These are phyloP conservation scores for Mesorhabditis sp. DNA, from an alignment of 2,888 invertebrate genomes.

Conservation along the genomic window DNA sequence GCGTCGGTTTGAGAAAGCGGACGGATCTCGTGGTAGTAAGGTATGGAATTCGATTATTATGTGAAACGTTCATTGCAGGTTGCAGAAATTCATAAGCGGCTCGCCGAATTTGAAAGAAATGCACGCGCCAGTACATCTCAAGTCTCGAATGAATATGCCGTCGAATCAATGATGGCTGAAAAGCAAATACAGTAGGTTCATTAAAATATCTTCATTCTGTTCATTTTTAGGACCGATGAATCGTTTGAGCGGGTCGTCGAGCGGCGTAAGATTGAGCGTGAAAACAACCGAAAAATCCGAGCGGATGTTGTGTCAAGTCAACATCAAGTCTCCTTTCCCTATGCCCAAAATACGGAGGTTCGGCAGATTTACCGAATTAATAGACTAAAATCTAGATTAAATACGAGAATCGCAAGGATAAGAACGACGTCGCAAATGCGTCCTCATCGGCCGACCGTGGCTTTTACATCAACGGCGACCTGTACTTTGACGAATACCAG, in stretches of 20 bases:
- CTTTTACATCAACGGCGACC: conserved; percentile 46
- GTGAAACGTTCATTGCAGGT: conserved; percentile 8
- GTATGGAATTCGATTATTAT: neutral
- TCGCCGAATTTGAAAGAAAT: conserved; percentile 20
- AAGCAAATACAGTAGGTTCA: conserved; percentile 23
- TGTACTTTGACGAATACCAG: conserved; percentile 49
- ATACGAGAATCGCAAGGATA: neutral
- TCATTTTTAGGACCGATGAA: conserved; percentile 15
- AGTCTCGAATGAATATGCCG: conserved; percentile 15
- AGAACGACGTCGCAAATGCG: neutral
- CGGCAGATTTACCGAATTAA: neutral
- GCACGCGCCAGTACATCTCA: neutral
- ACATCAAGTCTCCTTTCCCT: too few species aligned
- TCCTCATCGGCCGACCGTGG: conserved; percentile 29
- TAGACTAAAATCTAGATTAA: neutral
- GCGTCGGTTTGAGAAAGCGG: neutral
- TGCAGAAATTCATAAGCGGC: conserved; percentile 22
- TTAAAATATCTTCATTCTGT: neutral
- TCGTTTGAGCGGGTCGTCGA: conserved; percentile 18
- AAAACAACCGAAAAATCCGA: neutral
- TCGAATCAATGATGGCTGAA: conserved; percentile 34
- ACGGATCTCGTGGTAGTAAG: neutral
- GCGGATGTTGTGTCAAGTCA: too few species aligned
- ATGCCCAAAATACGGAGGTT: too few species aligned
- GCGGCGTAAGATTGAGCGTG: conserved; percentile 11